Percentiles rank a stretch among this genome's conserved stretches.
Evolutionary conservation across 2,113 vertebrate species (phyloP).

Genomic region (Amblyornis subalaris): DNA sequence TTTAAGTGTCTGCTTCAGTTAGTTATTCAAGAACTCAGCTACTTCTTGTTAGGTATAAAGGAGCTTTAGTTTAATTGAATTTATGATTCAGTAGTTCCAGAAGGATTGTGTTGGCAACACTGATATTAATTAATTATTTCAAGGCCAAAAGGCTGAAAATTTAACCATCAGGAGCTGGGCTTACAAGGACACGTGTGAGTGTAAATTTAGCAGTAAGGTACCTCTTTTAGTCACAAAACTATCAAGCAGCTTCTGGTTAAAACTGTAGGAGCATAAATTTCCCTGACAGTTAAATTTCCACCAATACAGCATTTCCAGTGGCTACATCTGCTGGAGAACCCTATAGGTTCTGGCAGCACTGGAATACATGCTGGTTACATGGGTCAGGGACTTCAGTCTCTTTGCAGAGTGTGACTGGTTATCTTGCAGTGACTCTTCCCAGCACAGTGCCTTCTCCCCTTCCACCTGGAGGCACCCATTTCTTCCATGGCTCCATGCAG

Average conservation of each 20-base stretch:
- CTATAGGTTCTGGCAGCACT: fast-evolving
- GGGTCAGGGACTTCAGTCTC: not conserved
- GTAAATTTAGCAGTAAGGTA: not conserved
- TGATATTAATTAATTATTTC: not conserved
- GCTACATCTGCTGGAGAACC: not conserved
- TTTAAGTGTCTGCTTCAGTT: not conserved
- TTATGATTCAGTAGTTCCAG: not conserved
- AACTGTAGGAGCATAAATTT: not conserved
- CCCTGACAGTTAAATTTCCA: not conserved
- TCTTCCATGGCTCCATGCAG: not conserved
- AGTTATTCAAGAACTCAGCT: not conserved
- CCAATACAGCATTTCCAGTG: not conserved
- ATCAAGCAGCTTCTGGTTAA: not conserved
- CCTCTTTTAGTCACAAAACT: not conserved
- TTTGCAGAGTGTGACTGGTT: not conserved
- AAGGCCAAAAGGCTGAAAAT: not conserved
- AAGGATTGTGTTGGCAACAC: not conserved
- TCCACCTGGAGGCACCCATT: fast-evolving
- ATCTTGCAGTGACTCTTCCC: not conserved
- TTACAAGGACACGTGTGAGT: not conserved
- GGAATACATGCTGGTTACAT: fast-evolving
- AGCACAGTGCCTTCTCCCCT: fast-evolving
- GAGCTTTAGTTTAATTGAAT: not conserved
- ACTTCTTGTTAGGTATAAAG: not conserved
- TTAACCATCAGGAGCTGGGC: not conserved